These are phyloP conservation scores for Gymnocephalus cernua DNA, from an alignment of 2,113 vertebrate species.

Conservation along the genomic window DNA sequence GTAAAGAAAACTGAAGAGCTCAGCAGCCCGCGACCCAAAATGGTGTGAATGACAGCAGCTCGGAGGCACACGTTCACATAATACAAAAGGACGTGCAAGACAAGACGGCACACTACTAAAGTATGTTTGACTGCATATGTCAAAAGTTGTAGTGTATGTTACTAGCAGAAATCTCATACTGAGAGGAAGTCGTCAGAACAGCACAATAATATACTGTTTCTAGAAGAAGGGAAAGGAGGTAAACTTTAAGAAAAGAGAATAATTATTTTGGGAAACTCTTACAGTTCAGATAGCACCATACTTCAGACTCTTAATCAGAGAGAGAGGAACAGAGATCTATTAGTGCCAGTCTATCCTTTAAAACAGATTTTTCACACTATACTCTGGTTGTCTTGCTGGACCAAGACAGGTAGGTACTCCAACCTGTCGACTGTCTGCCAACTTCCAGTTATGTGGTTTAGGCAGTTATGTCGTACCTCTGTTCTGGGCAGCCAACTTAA, in stretches of 20 bases:
- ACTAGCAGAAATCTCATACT: slow-evolving; percentile 2
- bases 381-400: not conserved
- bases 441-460: slow-evolving; percentile 59
- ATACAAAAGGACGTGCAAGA: slow-evolving; percentile 36
- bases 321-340: not conserved
- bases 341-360: slow-evolving; percentile 7
- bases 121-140: slow-evolving; percentile 35
- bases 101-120: slow-evolving; percentile 14
- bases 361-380: slow-evolving; percentile 9
- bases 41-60: slow-evolving; percentile 40
- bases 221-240: not conserved
- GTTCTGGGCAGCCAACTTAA: slow-evolving; percentile 69
- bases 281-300: slow-evolving; percentile 1
- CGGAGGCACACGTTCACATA: slow-evolving; percentile 16
- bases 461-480: slow-evolving; percentile 61
- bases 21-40: slow-evolving; percentile 20
- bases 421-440: slow-evolving; percentile 56
- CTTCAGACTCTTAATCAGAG: not conserved
- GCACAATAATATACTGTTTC: not conserved
- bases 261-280: slow-evolving; percentile 15
- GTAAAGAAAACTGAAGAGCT: slow-evolving; percentile 28
- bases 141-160: slow-evolving; percentile 27
- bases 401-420: slow-evolving; percentile 18
- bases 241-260: slow-evolving; percentile 25
- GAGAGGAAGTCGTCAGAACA: slow-evolving; percentile 25